Evolutionary conservation across 2,113 vertebrate genomes (phyloP), one percentile per base, ranked within the genome.

Genomic region (Paratilapia polleni): DNA sequence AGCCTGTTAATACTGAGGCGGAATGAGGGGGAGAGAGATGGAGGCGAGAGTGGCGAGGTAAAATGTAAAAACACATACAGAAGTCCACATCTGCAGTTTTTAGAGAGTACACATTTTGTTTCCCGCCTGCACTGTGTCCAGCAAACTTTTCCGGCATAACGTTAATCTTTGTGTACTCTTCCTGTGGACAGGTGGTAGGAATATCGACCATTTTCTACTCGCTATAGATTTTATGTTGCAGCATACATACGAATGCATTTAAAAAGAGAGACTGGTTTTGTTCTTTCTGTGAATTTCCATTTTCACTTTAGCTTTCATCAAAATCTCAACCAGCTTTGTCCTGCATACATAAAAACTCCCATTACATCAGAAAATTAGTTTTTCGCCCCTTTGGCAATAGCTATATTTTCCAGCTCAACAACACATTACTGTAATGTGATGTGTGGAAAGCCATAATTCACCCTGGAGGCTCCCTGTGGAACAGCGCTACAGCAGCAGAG

Each of bases 361-460:
- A 13, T 52, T 73, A 38, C n/a, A 80, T 52, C 63, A 52, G 70
- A 68, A 87, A 63, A 83, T 80, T 11, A 47, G 57, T 78, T 73
- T 84, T 49, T 12, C 38, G 17, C 20, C 36, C 76, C 38, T 43
- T 24, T 15, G 74, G 77, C 17, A 64, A 83, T 15, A n/a, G 68
- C 47, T 54, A 86, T 89, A 80, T 78, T 74, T 64, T 73, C 68
- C 3, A 26, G 80, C 87, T 84, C 82, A 82, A 78, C 81, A 89
- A 47, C 88, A 88, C 81, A 86, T 88, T 78, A 14, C 31, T 58
- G 56, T 85, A 79, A 83, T 84, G 83, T 76, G 26, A 74, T 41
- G 74, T 75, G 82, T 68, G 62, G 26, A 60, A 8, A 78, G 83
- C 76, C 81, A 78, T 90, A 90, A 89, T 13, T 93, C 88, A 89